Conservation (phyloP, 2,797 vertebrate species). For the Neopelma chrysocephalum region DNA sequence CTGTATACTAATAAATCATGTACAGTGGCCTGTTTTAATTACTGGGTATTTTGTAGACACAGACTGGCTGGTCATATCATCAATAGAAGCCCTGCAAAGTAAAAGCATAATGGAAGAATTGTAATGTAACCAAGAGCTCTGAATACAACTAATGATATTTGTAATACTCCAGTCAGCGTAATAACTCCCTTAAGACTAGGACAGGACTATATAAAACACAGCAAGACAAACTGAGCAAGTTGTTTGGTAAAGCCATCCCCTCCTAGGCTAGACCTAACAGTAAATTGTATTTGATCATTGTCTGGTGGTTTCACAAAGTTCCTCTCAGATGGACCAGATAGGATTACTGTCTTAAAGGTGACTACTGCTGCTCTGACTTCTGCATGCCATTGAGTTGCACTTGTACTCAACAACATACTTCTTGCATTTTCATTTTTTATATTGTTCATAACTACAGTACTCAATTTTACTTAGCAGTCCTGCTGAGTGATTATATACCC, state of each 20-base stretch:
- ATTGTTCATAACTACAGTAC: background rate
- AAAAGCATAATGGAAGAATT: conserved; percentile 43
- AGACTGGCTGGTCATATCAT: conserved; percentile 1
- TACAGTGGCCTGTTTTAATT: conserved; percentile 53
- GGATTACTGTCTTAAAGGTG: background rate
- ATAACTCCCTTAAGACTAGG: background rate
- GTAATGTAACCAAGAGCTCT: background rate
- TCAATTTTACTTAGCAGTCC: background rate
- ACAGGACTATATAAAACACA: background rate
- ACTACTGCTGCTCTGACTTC: background rate
- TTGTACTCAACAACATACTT: background rate
- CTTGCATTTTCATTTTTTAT: background rate
- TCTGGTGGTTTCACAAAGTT: background rate
- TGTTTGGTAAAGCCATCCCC: background rate
- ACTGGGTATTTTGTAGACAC: conserved; percentile 19
- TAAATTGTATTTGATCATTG: background rate
- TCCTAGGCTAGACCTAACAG: background rate
- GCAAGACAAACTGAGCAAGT: background rate
- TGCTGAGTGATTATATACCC: background rate
- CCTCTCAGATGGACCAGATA: background rate
- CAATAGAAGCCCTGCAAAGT: conserved; percentile 12
- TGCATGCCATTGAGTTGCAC: background rate
- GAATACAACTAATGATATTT: background rate
- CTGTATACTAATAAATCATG: conserved; percentile 48
- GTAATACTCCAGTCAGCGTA: background rate